Evolutionary conservation across 1,140 invertebrate species (phyloP).

Genomic region (Riptortus pedestris): DNA sequence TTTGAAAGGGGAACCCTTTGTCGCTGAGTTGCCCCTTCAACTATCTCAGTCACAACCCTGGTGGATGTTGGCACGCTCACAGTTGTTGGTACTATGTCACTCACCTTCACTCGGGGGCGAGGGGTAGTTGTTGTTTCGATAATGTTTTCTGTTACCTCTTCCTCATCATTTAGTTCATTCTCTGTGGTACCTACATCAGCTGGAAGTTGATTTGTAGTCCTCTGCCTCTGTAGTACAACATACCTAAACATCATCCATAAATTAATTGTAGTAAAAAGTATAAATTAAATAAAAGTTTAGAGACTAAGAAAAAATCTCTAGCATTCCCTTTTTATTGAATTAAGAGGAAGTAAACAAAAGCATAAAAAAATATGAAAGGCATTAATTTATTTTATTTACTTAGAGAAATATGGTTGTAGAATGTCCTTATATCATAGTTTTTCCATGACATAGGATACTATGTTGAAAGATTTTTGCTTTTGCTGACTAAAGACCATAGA

Average conservation of each 20-base stretch:
- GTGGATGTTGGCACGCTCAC: slow-evolving; percentile 29
- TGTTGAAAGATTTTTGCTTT: too few relatives aligned
- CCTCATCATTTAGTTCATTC: slow-evolving; percentile 30
- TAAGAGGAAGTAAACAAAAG: background rate
- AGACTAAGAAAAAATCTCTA: background rate
- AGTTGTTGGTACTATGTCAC: slow-evolving; percentile 27
- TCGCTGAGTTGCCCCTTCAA: slow-evolving; percentile 33
- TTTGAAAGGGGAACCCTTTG: slow-evolving; percentile 31
- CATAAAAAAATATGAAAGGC: too few relatives aligned
- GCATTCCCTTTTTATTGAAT: background rate
- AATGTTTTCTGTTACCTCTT: slow-evolving; percentile 23
- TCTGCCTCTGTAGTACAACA: slow-evolving; percentile 34
- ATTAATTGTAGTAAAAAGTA: too few relatives aligned
- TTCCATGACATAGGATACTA: too few relatives aligned
- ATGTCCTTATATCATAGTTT: too few relatives aligned
- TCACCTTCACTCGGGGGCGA: slow-evolving; percentile 32
- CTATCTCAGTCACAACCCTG: slow-evolving; percentile 32
- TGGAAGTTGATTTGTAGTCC: slow-evolving; percentile 28
- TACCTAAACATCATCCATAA: slow-evolving; percentile 31
- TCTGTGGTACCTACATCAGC: slow-evolving; percentile 30
- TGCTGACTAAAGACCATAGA: too few relatives aligned
- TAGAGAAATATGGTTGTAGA: too few relatives aligned
- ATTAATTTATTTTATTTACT: too few relatives aligned
- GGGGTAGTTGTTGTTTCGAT: slow-evolving; percentile 22
- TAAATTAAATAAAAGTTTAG: too few relatives aligned